Percentiles rank a stretch among this genome's conserved stretches.
These are phyloP conservation scores for Allobates femoralis DNA, from an alignment of 2,797 vertebrate species.

Conservation along the genomic window DNA sequence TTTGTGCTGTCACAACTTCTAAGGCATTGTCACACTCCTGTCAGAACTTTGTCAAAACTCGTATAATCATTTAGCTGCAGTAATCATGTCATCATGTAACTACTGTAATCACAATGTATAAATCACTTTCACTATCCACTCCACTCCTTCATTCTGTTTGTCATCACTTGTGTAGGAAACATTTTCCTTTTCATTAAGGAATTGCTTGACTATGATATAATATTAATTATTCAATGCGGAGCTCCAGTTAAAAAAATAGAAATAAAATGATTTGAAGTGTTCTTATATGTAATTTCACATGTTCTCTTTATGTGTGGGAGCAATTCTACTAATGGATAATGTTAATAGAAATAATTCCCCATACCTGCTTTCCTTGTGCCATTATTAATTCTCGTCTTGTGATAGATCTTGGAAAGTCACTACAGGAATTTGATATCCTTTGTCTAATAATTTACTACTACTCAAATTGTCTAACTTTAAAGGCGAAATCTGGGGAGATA, in stretches of 20 bases:
- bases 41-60: conserved; percentile 58
- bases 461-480: too few species aligned
- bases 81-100: conserved; percentile 51
- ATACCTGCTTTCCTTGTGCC: background rate
- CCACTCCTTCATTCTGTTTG: conserved; percentile 18
- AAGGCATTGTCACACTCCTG: conserved; percentile 52
- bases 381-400: background rate
- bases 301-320: background rate
- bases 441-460: background rate
- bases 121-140: conserved; percentile 10
- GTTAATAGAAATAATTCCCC: background rate
- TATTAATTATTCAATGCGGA: background rate
- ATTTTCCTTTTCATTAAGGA: background rate
- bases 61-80: conserved; percentile 46
- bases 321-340: background rate
- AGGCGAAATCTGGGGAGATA: too few species aligned
- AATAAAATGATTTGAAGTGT: background rate
- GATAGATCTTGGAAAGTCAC: background rate
- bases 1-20: conserved; percentile 54
- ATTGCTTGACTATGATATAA: background rate
- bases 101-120: conserved; percentile 34
- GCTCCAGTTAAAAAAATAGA: background rate
- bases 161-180: background rate
- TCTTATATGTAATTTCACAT: too few species aligned
- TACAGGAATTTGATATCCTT: background rate